Evolutionary conservation across 2,888 invertebrate genomes (phyloP).

Genomic region (Acheta domesticus): DNA sequence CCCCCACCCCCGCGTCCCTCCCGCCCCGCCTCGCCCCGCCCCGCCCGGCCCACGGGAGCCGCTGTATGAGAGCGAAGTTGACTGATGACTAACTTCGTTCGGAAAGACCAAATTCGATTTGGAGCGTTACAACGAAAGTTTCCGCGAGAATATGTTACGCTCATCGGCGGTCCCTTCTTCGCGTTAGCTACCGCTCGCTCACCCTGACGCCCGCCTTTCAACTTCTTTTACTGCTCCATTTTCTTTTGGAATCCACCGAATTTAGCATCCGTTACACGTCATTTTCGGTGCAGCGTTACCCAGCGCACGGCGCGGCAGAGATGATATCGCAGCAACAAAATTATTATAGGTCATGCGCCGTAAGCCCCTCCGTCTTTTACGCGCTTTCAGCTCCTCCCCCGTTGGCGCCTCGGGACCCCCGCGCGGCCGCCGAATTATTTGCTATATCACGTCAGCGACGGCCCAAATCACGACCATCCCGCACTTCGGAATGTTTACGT

Average conservation of each 20-base stretch:
- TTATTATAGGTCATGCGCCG: neutral
- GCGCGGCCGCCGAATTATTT: neutral
- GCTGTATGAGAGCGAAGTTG: no score
- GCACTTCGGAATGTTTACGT: constrained; percentile 3
- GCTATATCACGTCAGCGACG: neutral
- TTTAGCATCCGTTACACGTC: constrained; percentile 11
- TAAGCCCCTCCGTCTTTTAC: neutral
- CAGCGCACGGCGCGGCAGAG: neutral
- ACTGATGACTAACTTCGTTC: no score
- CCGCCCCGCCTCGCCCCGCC: no score
- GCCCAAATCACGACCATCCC: neutral
- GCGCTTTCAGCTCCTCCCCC: neutral
- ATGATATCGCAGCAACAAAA: neutral
- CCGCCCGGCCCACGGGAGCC: no score
- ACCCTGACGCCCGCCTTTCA: no score
- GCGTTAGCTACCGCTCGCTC: no score
- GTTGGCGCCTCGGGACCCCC: neutral
- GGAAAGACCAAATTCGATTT: no score
- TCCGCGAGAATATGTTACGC: no score
- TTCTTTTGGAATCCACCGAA: neutral
- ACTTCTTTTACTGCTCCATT: neutral
- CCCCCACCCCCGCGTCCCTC: no score
- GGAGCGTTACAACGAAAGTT: no score
- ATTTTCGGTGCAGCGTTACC: neutral
- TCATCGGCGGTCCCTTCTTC: no score